Conservation (phyloP, 2,888 invertebrate species). For the Allygus modestus region DNA sequence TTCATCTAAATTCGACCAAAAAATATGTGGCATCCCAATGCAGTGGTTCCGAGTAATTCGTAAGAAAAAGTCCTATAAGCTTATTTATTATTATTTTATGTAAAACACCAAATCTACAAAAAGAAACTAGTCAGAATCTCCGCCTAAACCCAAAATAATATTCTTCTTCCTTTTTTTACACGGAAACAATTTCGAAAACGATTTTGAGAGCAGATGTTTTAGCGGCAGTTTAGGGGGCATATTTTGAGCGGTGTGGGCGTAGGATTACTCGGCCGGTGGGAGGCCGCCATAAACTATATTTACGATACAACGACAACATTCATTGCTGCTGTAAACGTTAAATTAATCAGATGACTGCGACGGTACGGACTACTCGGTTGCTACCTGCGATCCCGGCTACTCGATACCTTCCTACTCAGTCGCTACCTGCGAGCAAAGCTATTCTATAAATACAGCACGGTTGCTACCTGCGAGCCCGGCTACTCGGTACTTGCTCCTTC, state of each 20-base stretch:
- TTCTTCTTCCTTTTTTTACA: constrained; percentile 9
- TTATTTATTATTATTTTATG: no score
- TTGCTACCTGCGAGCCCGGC: background rate
- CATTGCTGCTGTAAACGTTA: constrained; percentile 38
- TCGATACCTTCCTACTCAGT: background rate
- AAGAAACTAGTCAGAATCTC: no score
- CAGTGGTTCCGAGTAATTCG: no score
- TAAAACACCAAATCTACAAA: no score
- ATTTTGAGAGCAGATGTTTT: constrained; percentile 34
- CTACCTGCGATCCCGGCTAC: background rate
- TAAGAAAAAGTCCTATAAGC: no score
- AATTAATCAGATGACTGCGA: background rate
- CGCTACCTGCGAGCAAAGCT: background rate
- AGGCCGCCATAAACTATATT: constrained; percentile 28
- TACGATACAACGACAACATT: constrained; percentile 11
- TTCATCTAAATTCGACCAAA: no score
- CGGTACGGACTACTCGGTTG: background rate
- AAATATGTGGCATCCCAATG: no score
- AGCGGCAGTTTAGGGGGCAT: constrained; percentile 45
- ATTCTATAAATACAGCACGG: no score
- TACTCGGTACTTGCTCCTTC: background rate
- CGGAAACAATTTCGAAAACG: constrained; percentile 16
- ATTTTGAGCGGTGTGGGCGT: constrained; percentile 28
- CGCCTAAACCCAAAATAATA: no score
- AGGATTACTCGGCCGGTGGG: constrained; percentile 35